Base-by-base conservation (phyloP, 2,888 invertebrate genomes). In the Crematogaster levior region DNA sequence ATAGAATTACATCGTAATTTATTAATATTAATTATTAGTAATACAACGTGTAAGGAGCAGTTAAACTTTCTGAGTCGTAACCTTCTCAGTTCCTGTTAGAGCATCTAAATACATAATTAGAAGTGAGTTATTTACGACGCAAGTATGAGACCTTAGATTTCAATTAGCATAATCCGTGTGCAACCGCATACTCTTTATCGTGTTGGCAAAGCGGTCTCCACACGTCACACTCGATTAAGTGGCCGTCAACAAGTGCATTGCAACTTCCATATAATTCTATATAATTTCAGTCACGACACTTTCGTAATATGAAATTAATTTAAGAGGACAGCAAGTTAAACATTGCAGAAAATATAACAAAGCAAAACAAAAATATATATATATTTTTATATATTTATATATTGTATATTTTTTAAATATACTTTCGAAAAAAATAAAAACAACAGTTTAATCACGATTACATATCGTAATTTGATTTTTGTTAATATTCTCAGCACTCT, bases 131-230 rank as follows among this genome's bases (percentile, higher is more conserved):
- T 66, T 72, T 72, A 72, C 72, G 53, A 70, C 56, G 43, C 72
- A 34, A 70, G 51, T 40, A 53, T 9, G n/a, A 79, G 56, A 56
- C 77, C 72, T 79, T 72, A 72, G 77, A 70, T 79, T 79, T 6
- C 77, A 72, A 79, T 79, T 79, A 79, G 73, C 56, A 72, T 79
- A 72, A 79, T 79, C 43, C 61, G 30, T 18, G 77, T 72, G 73
- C 53, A 70, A 77, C 70, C 77, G 53, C 51, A 51, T n/a, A 40
- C 30, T 70, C 43, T 72, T 79, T 79, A 79, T 79, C 56, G 43
- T 56, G 43, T 5, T 72, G 43, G 56, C 40, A 79, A 72, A 70
- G 73, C 43, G 53, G 56, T 79, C 43, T 79, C 27, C 72, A 58
- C 30, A 30, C 72, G 72, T 58, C 77, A 72, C 56, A 56, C 73